Conservation (phyloP, 2,888 invertebrate genomes). For the Troilus luridus region DNA sequence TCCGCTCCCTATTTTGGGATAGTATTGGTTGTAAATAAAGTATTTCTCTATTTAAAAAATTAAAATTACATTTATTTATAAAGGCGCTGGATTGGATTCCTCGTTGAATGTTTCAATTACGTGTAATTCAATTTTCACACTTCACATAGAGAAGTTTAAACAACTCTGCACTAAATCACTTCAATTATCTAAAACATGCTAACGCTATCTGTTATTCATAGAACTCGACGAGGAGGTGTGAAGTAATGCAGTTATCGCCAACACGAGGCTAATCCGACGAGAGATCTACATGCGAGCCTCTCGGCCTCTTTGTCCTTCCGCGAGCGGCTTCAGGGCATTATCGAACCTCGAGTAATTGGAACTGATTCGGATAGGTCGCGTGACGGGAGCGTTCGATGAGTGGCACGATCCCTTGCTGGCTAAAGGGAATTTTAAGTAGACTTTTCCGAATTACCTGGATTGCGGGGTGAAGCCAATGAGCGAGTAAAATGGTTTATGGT, state of each 20-base stretch:
- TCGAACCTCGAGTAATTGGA: not conserved
- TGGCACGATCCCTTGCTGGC: not conserved
- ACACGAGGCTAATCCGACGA: not conserved
- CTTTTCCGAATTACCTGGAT: not conserved
- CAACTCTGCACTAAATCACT: not conserved
- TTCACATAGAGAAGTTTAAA: not conserved
- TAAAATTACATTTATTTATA: no score
- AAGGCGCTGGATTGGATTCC: no score
- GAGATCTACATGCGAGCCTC: not conserved
- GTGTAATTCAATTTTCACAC: not conserved
- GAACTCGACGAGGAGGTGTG: not conserved
- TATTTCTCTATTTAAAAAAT: no score
- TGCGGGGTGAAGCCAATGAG: not conserved
- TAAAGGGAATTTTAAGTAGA: not conserved
- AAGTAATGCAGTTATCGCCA: not conserved
- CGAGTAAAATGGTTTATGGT: not conserved
- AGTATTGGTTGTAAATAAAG: no score
- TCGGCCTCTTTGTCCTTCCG: not conserved
- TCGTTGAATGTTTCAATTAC: not conserved
- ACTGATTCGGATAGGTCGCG: not conserved
- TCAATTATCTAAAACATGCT: not conserved
- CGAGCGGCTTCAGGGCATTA: not conserved
- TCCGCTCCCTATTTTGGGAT: no score
- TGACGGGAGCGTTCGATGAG: not conserved
- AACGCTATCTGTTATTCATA: not conserved